phyloP scores from a whole-genome alignment of 1,140 invertebrate genomes.

The Maniola jurtina region DNA sequence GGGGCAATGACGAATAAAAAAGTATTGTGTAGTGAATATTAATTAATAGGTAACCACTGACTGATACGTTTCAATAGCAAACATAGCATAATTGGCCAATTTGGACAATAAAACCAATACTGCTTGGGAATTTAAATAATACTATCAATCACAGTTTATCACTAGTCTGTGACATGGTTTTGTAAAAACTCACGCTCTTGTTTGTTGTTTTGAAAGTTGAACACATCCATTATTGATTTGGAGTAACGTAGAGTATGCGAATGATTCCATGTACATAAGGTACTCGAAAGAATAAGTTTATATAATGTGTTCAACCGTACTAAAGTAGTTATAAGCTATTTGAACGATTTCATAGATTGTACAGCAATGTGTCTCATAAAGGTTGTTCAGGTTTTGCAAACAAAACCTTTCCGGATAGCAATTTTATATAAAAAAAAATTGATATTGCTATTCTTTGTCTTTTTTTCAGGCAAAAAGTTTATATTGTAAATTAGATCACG shows the following conservation, averaged over 20 bases:
- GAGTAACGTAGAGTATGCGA: background rate
- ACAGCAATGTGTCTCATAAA: too few relatives aligned
- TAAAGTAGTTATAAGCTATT: too few relatives aligned
- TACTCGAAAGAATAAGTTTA: too few relatives aligned
- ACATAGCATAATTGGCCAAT: constrained; percentile 31
- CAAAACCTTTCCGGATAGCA: too few relatives aligned
- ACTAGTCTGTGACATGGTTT: constrained; percentile 18
- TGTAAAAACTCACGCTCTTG: constrained; percentile 2
- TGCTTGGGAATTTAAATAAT: constrained; percentile 23
- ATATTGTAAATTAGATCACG: too few relatives aligned
- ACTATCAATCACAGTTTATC: constrained; percentile 22
- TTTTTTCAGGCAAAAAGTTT: too few relatives aligned
- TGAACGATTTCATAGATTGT: too few relatives aligned
- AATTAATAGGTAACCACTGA: constrained; percentile 33
- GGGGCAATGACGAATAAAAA: constrained; percentile 40
- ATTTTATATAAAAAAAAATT: too few relatives aligned
- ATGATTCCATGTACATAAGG: background rate
- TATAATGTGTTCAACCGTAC: too few relatives aligned
- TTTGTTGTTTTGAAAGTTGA: constrained; percentile 8
- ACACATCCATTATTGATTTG: background rate
- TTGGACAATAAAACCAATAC: constrained; percentile 29
- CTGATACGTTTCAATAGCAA: constrained; percentile 20
- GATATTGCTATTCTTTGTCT: too few relatives aligned
- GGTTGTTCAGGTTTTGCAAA: too few relatives aligned
- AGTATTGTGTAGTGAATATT: constrained; percentile 36